Evolutionary conservation across 2,888 invertebrate genomes (phyloP), one percentile per base, ranked within the genome.

Genomic region (Callyntrura sp.): DNA sequence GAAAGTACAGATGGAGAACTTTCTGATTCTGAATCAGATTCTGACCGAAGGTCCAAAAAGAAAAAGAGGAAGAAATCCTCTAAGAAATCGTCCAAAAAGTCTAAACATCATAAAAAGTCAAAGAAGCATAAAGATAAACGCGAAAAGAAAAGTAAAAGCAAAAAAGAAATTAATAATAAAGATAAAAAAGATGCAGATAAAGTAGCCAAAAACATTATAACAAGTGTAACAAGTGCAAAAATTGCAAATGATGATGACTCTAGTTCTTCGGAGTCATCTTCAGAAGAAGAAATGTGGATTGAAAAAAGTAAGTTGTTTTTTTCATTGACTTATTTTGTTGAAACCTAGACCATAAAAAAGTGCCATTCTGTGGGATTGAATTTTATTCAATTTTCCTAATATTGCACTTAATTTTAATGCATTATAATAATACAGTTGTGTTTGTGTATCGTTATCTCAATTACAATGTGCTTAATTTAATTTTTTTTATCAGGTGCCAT

Each of bases 1-100:
- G 65, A 73, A 76, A 89, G 88, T 25, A 28, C 83, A 17, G 88
- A 86, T 48, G 90, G 89, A n/a, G 90, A 87, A 23, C n/a, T 68
- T 14, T 90, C 90, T 51, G 82, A 90, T 43, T 83, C 88, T 0
- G 90, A 90, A 23, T 86, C 89, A 20, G 90, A 88, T 70, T 78
- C 68, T 35, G 85, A 87, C 20, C 23, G 82, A 45, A 83, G 35
- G 28, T 81, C 85, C 0, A 88, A 78, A 51, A 91, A 90, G 65
- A 92, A 90, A 88, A 93, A 93, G 82, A 90, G 81, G 20, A 92
- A 87, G 55, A 93, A 92, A 68, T 70, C 87, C 2, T 70, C 84
- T 0, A 93, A 91, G 79, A 92, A 92, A 55, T 60, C 89, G 8
- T 70, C 79, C 43, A 90, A 91, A 76, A 87, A 35, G 57, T 87